phyloP scores from a whole-genome alignment of 2,888 invertebrate species.

The Acanthosoma haemorrhoidale region DNA sequence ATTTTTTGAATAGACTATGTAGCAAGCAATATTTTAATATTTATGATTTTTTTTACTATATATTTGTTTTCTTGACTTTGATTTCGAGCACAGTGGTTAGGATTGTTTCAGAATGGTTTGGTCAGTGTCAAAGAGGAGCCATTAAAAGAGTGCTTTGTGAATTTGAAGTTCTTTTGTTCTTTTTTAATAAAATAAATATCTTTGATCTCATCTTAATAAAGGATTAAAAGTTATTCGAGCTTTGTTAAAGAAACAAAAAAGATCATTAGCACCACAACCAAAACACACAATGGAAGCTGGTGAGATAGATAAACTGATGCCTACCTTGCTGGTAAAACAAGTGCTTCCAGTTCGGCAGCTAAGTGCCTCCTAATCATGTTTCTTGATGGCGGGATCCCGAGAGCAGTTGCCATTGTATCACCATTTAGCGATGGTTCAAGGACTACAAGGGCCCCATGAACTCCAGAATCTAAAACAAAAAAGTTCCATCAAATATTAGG shows the following conservation, averaged over 20 bases:
- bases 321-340: constrained; percentile 90
- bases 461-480: constrained; percentile 70
- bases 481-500: neutral
- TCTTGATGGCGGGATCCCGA: constrained; percentile 87
- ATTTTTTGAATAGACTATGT: too few species aligned
- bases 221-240: constrained; percentile 13
- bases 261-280: constrained; percentile 43
- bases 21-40: too few species aligned
- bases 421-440: constrained; percentile 90
- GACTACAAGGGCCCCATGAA: constrained; percentile 89
- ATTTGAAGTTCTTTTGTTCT: too few species aligned
- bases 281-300: constrained; percentile 16
- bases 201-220: constrained; percentile 5
- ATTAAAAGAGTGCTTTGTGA: too few species aligned
- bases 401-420: constrained; percentile 88
- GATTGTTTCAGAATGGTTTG: too few species aligned
- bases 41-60: too few species aligned
- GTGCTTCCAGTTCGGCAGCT: constrained; percentile 82
- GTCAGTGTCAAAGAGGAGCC: too few species aligned
- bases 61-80: too few species aligned
- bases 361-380: constrained; percentile 89
- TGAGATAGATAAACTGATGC: constrained; percentile 45
- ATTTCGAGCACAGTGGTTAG: too few species aligned
- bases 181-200: too few species aligned
- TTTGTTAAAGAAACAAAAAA: constrained; percentile 47